Percentiles rank a stretch among this genome's conserved stretches.
These are phyloP conservation scores for Zaprionus tsacasi DNA, from an alignment of 1,140 invertebrate genomes.

Conservation along the genomic window DNA sequence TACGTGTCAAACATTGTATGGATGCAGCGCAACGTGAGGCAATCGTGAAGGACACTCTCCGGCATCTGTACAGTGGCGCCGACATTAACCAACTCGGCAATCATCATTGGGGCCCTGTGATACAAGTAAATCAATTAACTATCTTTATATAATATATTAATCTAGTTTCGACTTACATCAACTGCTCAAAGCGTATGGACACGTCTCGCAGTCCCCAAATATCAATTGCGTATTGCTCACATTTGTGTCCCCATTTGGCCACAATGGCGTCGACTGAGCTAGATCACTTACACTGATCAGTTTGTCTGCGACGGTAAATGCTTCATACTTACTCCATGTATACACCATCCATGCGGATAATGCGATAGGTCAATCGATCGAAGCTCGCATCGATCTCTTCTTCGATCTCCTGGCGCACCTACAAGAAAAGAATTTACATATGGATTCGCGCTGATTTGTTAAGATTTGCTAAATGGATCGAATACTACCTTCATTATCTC, in stretches of 20 bases:
- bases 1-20: constrained; percentile 64
- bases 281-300: not conserved
- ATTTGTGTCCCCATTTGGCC: constrained; percentile 47
- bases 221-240: constrained; percentile 55
- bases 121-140: not conserved
- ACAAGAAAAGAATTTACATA: not conserved
- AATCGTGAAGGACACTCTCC: constrained; percentile 50
- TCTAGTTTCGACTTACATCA: constrained; percentile 56
- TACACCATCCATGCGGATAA: constrained; percentile 61
- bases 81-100: constrained; percentile 43
- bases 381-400: constrained; percentile 48
- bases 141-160: no score
- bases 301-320: not conserved
- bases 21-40: constrained; percentile 66
- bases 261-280: constrained; percentile 53
- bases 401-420: constrained; percentile 35
- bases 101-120: constrained; percentile 49
- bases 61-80: constrained; percentile 59
- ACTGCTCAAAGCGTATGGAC: constrained; percentile 54
- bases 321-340: constrained; percentile 68
- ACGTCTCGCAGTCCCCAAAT: constrained; percentile 71
- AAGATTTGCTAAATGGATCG: not conserved
- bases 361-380: constrained; percentile 68
- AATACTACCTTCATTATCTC: constrained; percentile 46
- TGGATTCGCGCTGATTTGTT: no score